Evolutionary conservation across 2,888 invertebrate genomes (phyloP), one percentile per base, ranked within the genome.

Genomic region (Heterodera filipjevi): DNA sequence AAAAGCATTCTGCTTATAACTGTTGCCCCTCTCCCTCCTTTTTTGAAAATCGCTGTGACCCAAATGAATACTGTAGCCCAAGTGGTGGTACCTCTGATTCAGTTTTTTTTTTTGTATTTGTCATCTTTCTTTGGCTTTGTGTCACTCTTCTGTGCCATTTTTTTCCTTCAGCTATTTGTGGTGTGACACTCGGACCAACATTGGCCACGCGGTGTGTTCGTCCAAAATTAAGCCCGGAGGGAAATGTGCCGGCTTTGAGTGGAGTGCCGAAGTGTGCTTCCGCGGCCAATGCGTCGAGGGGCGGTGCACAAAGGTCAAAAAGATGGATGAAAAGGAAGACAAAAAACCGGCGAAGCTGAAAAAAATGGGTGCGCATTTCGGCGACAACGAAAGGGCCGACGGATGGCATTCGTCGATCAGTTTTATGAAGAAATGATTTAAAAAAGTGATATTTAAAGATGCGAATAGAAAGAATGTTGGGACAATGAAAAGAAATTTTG

Each of bases 201-300:
- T 59, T 22, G 80, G 79, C 19, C 33, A 49, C 32, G 82, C 85
- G 27, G 78, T 77, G 53, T 87, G 87, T 80, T 78, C 85, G 79
- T 83, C 85, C 35, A 87, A 87, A 81, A 83, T 88, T 12, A 82
- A 83, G 12, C 46, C 81, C 22, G 84, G 84, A 35, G 88, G 88
- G 30, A 84, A 85, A 71, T 88, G 88, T 77, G 83, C 80, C 30
- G 87, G 88, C 19, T 87, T 86, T 76, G 86, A 86, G 46, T 84
- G 83, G 74, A 80, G 80, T 27, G 64, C 39, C 19, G 80, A 84
- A 33, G 76, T 85, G 19, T 88, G 88, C 78, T 86, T 82, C 78
- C 79, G 83, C 71, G 86, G 85, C 19, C 66, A 81, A 33, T 87
- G 87, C 78, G 78, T 85, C 3, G 53, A 83, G 30, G 86, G 86